A percentile compares a stretch with the other conserved stretches of the same genome.
Conservation (phyloP, 2,113 vertebrate genomes). For the Cnemophilus loriae region DNA sequence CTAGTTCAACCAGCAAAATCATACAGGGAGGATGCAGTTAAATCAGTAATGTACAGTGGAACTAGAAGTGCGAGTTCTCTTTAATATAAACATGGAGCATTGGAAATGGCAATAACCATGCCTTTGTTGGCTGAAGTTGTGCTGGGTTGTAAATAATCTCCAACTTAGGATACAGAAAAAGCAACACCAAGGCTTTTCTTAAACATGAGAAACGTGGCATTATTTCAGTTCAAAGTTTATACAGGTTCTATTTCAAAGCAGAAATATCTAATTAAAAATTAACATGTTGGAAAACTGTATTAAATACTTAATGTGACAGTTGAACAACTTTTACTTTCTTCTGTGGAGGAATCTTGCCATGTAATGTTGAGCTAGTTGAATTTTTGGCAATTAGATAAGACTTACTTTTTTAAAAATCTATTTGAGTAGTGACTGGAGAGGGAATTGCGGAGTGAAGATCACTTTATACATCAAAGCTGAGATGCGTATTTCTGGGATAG, state of each 20-base stretch:
- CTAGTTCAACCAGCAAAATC: slow-evolving; percentile 3
- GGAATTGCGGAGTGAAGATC: neutral
- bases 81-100: neutral
- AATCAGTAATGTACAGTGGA: neutral
- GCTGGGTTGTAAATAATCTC: neutral
- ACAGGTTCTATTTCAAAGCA: neutral
- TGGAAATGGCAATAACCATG: neutral
- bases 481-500: neutral
- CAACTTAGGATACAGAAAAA: neutral
- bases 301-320: neutral
- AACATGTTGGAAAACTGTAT: neutral
- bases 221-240: neutral
- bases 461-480: neutral
- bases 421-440: neutral
- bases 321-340: neutral
- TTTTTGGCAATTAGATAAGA: neutral
- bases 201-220: neutral
- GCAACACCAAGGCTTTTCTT: neutral
- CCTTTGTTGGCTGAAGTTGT: neutral
- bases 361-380: neutral
- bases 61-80: slow-evolving; percentile 15
- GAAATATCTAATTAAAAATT: neutral
- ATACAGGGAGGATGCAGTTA: neutral
- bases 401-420: neutral
- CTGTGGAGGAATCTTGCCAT: neutral